phyloP scores from a whole-genome alignment of 1,140 invertebrate species.

The Ruditapes philippinarum region DNA sequence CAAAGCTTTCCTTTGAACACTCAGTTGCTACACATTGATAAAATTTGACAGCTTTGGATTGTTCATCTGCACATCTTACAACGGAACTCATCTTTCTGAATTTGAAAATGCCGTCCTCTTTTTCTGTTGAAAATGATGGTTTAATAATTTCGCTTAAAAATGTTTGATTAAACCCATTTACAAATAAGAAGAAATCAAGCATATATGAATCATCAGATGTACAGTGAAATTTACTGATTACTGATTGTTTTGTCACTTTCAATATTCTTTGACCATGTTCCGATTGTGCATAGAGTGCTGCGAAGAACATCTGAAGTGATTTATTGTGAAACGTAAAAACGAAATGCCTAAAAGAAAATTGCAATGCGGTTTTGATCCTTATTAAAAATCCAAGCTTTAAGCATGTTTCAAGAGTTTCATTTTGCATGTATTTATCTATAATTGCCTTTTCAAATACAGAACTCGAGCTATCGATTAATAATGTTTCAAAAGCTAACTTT shows the following conservation, averaged over 20 bases:
- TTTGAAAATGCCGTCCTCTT: neutral
- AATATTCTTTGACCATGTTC: too few relatives aligned
- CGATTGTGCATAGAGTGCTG: neutral
- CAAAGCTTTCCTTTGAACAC: neutral
- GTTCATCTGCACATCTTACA: neutral
- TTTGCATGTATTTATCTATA: neutral
- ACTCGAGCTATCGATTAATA: neutral
- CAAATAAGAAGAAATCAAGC: too few relatives aligned
- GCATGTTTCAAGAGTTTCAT: neutral
- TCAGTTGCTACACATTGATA: neutral
- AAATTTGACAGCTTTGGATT: neutral
- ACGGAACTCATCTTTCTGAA: neutral
- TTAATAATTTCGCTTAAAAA: neutral
- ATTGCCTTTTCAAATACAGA: neutral
- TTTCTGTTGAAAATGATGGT: neutral
- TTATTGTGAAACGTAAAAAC: neutral
- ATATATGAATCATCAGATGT: neutral
- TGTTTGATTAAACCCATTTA: too few relatives aligned
- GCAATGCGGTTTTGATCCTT: neutral
- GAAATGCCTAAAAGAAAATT: neutral
- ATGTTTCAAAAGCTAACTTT: neutral
- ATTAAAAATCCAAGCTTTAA: neutral
- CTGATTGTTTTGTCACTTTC: too few relatives aligned
- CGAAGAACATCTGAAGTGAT: neutral
- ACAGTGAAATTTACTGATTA: too few relatives aligned